phyloP scores from a whole-genome alignment of 2,797 vertebrate species.

The Neostethus bicornis region DNA sequence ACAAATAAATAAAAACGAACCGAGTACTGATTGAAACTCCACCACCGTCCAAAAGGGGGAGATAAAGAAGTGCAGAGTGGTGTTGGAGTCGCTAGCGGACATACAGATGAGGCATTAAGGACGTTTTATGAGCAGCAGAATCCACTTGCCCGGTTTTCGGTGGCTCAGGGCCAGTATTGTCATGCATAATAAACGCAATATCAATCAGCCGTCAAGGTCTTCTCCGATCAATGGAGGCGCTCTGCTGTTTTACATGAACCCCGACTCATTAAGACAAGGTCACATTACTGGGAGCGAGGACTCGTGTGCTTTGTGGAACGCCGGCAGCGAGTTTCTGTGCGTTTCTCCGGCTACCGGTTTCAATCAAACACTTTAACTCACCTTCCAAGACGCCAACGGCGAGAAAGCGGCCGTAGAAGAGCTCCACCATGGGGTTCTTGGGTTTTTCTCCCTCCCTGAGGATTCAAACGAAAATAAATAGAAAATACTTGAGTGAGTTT shows the following conservation, averaged over 20 bases:
- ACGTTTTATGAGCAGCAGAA: slow-evolving; percentile 63
- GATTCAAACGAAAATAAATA: slow-evolving; percentile 10
- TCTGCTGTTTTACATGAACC: slow-evolving; percentile 60
- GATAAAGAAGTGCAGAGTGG: slow-evolving; percentile 8
- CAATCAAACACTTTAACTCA: slow-evolving; percentile 64
- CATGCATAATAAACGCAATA: slow-evolving; percentile 78
- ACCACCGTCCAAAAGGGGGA: slow-evolving; percentile 4
- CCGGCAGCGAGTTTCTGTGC: slow-evolving; percentile 40
- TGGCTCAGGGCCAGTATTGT: slow-evolving; percentile 73
- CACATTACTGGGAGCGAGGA: slow-evolving; percentile 70
- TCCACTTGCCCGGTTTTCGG: slow-evolving; percentile 57
- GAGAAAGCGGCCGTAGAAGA: slow-evolving; percentile 96
- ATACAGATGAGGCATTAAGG: slow-evolving; percentile 74
- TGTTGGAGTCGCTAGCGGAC: slow-evolving; percentile 55
- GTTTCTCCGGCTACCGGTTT: slow-evolving; percentile 19
- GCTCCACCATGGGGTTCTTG: slow-evolving; percentile 98
- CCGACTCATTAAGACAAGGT: slow-evolving; percentile 78
- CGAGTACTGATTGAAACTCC: slow-evolving; percentile 29
- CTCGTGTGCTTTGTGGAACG: slow-evolving; percentile 45
- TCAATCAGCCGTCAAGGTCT: slow-evolving; percentile 77
- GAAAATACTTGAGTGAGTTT: too few relatives aligned
- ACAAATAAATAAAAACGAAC: too few relatives aligned
- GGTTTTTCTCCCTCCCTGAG: slow-evolving; percentile 94
- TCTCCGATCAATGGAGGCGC: slow-evolving; percentile 68
- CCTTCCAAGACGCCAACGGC: slow-evolving; percentile 97